Conservation (phyloP, 2,113 vertebrate species). For the Platichthys stellatus region DNA sequence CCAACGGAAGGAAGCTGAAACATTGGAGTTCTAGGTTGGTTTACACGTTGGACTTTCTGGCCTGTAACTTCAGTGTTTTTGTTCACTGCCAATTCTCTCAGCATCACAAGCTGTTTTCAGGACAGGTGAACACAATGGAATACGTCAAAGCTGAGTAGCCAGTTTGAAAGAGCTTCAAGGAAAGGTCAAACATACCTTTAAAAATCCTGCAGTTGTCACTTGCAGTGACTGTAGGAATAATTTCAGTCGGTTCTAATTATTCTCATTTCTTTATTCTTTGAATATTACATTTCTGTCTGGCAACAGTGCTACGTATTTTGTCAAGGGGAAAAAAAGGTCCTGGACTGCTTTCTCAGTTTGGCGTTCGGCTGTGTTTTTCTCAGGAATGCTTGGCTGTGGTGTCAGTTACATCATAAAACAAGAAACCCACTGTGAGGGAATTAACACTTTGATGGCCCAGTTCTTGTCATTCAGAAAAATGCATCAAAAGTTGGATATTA, state of each 20-base stretch:
- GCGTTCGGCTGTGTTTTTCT: constrained; percentile 38
- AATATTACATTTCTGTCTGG: constrained; percentile 1
- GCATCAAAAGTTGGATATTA: constrained; percentile 28
- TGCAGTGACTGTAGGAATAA: too few species aligned
- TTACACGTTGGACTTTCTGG: not conserved
- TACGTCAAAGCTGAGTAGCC: too few species aligned
- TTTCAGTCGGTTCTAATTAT: too few species aligned
- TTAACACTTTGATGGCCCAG: constrained; percentile 46
- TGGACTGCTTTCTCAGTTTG: constrained; percentile 28
- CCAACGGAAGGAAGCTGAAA: too few species aligned
- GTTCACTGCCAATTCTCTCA: too few species aligned
- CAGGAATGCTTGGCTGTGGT: constrained; percentile 63
- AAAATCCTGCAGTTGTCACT: too few species aligned
- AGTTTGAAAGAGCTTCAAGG: too few species aligned
- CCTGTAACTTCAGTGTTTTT: too few species aligned
- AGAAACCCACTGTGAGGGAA: constrained; percentile 59
- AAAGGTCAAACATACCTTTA: too few species aligned
- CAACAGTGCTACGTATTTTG: not conserved
- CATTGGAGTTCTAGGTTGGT: not conserved
- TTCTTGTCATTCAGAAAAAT: constrained; percentile 22
- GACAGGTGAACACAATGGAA: too few species aligned
- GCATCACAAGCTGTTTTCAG: too few species aligned
- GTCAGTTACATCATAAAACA: constrained; percentile 69
- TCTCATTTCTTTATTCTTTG: not conserved
- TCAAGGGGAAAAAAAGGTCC: not conserved